A percentile compares a stretch with the other conserved stretches of the same genome.
These are phyloP conservation scores for Hemibagrus wyckioides DNA, from an alignment of 2,113 vertebrate genomes.

Conservation along the genomic window DNA sequence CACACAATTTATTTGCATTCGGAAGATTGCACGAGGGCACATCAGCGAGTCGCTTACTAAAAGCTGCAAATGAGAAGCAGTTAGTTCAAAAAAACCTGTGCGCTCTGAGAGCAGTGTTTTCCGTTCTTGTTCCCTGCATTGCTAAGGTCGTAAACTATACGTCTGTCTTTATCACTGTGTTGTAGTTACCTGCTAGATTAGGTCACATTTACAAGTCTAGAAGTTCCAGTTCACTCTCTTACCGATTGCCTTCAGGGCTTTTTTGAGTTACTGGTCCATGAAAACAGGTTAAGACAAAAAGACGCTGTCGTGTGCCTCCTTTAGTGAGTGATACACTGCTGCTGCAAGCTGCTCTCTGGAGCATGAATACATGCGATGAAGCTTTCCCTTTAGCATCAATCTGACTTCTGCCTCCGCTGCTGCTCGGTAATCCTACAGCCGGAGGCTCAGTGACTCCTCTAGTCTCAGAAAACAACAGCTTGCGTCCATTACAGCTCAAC, in stretches of 20 bases:
- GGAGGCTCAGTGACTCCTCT: neutral
- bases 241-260: constrained; percentile 11
- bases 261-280: constrained; percentile 46
- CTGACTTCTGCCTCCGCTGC: neutral
- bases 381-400: constrained; percentile 36
- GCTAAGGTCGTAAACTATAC: neutral
- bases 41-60: neutral
- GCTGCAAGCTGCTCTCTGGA: constrained; percentile 6
- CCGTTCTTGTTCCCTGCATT: neutral
- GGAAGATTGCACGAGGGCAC: neutral
- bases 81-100: neutral
- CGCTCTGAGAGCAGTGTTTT: neutral
- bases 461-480: constrained; percentile 1
- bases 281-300: constrained; percentile 44
- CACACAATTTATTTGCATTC: neutral
- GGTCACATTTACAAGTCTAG: constrained; percentile 9
- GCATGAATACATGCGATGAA: constrained; percentile 35
- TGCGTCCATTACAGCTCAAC: constrained; percentile 6
- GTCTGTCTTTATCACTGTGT: neutral
- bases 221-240: constrained; percentile 34
- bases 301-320: constrained; percentile 9
- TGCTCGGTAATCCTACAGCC: constrained; percentile 2
- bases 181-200: constrained; percentile 6
- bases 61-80: neutral
- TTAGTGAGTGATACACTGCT: constrained; percentile 16